Evolutionary conservation across 1,140 invertebrate species (phyloP).

Genomic region (Zaprionus kolodkinae): DNA sequence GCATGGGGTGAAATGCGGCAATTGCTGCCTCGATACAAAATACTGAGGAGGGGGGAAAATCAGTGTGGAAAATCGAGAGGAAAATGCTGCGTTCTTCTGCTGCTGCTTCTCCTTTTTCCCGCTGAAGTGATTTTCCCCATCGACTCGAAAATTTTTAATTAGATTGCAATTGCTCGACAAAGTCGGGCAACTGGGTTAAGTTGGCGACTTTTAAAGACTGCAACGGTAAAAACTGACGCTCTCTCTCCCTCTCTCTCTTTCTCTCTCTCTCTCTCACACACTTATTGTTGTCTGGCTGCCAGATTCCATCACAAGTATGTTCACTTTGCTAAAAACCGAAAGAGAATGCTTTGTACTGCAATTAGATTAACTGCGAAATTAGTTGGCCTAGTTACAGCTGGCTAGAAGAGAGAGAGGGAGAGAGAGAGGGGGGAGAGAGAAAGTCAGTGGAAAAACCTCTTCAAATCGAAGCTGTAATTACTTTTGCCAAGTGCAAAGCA

Average conservation of each 20-base stretch:
- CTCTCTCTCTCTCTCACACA: too few species aligned
- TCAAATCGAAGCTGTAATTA: background rate
- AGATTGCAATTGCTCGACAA: conserved; percentile 62
- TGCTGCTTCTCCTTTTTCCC: too few species aligned
- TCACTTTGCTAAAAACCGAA: conserved; percentile 15
- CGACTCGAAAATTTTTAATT: conserved; percentile 72
- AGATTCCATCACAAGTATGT: conserved; percentile 31
- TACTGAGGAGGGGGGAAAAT: background rate
- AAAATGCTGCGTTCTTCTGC: conserved; percentile 12
- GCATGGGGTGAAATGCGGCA: conserved; percentile 33
- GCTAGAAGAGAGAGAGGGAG: too few species aligned
- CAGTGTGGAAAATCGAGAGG: conserved; percentile 8
- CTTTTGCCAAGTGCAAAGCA: background rate
- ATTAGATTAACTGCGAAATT: conserved; percentile 33
- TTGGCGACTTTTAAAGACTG: background rate
- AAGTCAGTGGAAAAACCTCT: background rate
- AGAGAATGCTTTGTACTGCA: conserved; percentile 17
- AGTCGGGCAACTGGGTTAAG: conserved; percentile 36
- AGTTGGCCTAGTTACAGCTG: conserved; percentile 16
- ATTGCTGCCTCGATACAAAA: background rate
- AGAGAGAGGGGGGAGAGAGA: background rate
- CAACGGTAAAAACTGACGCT: background rate
- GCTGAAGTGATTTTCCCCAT: conserved; percentile 21
- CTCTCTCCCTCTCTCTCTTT: too few species aligned
- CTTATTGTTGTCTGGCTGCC: conserved; percentile 1